phyloP scores from a whole-genome alignment of 2,888 invertebrate genomes.

The Drosophila neotestacea region DNA sequence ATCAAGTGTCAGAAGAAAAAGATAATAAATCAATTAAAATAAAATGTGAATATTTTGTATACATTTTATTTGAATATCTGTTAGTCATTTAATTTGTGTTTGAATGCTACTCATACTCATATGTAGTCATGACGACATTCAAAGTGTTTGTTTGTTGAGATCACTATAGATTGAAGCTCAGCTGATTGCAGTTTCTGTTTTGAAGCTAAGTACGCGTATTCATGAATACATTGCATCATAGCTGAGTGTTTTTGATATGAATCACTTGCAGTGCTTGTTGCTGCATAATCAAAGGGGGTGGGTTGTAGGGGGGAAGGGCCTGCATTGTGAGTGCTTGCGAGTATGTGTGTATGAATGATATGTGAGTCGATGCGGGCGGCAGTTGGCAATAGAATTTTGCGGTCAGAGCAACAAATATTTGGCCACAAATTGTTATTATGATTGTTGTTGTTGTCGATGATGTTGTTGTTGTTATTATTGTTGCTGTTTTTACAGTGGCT shows the following conservation, averaged over 20 bases:
- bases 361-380: conserved; percentile 25
- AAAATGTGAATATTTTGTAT: background rate
- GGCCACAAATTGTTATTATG: conserved; percentile 76
- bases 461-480: conserved; percentile 6
- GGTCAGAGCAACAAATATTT: conserved; percentile 70
- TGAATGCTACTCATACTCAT: conserved; percentile 20
- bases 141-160: conserved; percentile 22
- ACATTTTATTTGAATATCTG: background rate
- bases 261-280: conserved; percentile 34
- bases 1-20: background rate
- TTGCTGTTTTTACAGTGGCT: conserved; percentile 31
- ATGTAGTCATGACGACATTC: conserved; percentile 38
- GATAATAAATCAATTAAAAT: background rate
- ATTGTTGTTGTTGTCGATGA: conserved; percentile 35
- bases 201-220: conserved; percentile 18
- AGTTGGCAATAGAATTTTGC: conserved; percentile 59
- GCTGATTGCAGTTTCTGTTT: conserved; percentile 8
- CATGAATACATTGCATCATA: conserved; percentile 55
- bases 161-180: conserved; percentile 19
- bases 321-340: background rate
- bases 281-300: background rate
- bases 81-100: background rate
- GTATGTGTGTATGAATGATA: conserved; percentile 8
- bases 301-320: background rate
- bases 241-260: conserved; percentile 36